Evolutionary conservation across 2,888 invertebrate species (phyloP), one percentile per base, ranked within the genome.

Genomic region (Parthenolecanium corni): DNA sequence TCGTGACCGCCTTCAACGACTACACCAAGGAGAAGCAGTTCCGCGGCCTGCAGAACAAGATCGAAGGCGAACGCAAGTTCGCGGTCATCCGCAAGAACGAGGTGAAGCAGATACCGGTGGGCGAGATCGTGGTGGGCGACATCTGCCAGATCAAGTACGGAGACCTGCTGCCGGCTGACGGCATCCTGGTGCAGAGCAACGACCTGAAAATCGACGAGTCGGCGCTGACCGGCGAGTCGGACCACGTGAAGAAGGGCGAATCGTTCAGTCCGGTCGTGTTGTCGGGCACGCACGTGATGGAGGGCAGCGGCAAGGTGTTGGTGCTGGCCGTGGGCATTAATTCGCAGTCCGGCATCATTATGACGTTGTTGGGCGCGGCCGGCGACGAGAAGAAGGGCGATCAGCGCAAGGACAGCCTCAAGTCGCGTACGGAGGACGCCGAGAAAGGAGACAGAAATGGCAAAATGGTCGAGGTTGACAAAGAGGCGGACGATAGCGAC

Each of bases 291-390:
- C 81, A 83, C 70, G 80, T 82, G 12, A 83, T 83, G 82, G 83
- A 83, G 71, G 83, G 82, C 36, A 80, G 80, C 69, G 82, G 82
- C 2, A 80, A 79, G 71, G 80, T 82, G 77, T 68, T 83, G 65
- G 79, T 82, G 49, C 78, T 80, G 6, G 82, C 82, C 11, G 82
- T 83, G 6, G 83, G 83, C 16, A 73, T 81, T 66, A 80, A 83
- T 72, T 82, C 82, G n/a, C 82, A 82, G 70, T 80, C 82, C 40
- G 82, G 83, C 61, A 82, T 82, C 68, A 83, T 83, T 67, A 82
- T 82, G 72, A 78, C 80, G 12, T 74, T 83, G 25, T 74, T 83
- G 56, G 82, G 82, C 18, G 82, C 81, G 11, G 74, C 76, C 9
- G 75, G 73, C 4, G 74, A 74, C 12, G 62, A 63, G 12, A 65